A percentile compares a stretch with the other conserved stretches of the same genome.
phyloP scores from a whole-genome alignment of 1,140 invertebrate genomes.

The Choristoneura fumiferana region DNA sequence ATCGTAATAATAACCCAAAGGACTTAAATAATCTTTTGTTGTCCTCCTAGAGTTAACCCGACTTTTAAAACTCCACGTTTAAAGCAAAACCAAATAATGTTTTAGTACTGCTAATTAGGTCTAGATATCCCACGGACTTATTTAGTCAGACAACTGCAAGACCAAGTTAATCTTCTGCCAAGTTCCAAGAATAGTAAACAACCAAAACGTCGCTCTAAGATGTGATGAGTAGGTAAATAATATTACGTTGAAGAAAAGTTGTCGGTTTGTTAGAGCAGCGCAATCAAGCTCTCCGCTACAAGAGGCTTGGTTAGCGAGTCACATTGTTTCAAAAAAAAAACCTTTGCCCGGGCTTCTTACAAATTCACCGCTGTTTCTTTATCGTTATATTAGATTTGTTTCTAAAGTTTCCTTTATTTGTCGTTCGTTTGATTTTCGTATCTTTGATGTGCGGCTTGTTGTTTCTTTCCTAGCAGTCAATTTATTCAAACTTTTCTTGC shows the following conservation, averaged over 20 bases:
- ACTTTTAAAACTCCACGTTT: too few species aligned
- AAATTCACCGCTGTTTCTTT: constrained; percentile 53
- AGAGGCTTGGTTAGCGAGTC: constrained; percentile 33
- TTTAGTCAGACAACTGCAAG: too few species aligned
- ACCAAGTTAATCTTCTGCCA: too few species aligned
- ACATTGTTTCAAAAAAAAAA: constrained; percentile 51
- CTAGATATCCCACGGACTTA: too few species aligned
- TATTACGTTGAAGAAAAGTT: constrained; percentile 9
- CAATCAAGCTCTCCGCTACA: constrained; percentile 35
- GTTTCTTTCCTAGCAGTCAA: not conserved
- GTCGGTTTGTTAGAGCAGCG: constrained; percentile 26
- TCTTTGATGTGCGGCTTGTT: constrained; percentile 49
- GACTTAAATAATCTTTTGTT: too few species aligned
- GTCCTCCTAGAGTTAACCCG: too few species aligned
- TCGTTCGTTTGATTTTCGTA: constrained; percentile 48
- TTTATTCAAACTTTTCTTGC: not conserved
- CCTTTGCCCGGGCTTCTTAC: constrained; percentile 45
- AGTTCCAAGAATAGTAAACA: not conserved
- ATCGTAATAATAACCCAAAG: too few species aligned
- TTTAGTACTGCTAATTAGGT: too few species aligned
- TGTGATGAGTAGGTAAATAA: constrained; percentile 14
- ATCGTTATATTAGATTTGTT: constrained; percentile 67
- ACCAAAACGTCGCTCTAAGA: constrained; percentile 9
- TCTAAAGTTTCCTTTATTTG: constrained; percentile 47
- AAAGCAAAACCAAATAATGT: too few species aligned